A percentile compares a stretch with the other conserved stretches of the same genome.
These are phyloP conservation scores for Campoletis raptor DNA, from an alignment of 2,888 invertebrate species.

Conservation along the genomic window DNA sequence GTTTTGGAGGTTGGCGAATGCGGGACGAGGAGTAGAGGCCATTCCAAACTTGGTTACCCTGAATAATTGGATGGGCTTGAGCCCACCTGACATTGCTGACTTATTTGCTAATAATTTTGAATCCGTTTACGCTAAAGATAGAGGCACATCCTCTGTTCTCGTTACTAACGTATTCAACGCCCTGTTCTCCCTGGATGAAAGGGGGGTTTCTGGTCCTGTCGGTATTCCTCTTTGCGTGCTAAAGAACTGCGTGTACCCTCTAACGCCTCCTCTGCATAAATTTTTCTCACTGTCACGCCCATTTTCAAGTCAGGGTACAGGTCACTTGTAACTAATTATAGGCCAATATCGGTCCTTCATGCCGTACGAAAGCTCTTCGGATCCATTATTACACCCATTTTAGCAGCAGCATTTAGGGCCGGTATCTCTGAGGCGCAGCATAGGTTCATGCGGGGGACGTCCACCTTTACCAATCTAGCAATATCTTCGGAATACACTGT, in stretches of 20 bases:
- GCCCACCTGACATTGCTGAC: too few relatives aligned
- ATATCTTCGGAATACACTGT: not conserved
- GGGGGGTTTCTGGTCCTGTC: too few relatives aligned
- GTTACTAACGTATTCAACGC: not conserved
- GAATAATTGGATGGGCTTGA: too few relatives aligned
- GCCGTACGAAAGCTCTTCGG: conserved; percentile 31
- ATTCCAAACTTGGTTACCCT: too few relatives aligned
- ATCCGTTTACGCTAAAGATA: not conserved
- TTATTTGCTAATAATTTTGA: too few relatives aligned
- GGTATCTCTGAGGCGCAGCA: conserved; percentile 7
- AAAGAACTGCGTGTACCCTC: too few relatives aligned
- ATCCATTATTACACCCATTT: not conserved
- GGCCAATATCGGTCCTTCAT: conserved; percentile 22
- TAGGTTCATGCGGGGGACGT: conserved; percentile 21
- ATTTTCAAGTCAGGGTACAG: conserved; percentile 35
- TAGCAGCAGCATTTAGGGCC: not conserved
- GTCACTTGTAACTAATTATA: conserved; percentile 26
- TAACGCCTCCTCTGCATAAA: too few relatives aligned
- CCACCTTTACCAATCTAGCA: conserved; percentile 27
- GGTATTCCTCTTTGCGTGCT: too few relatives aligned
- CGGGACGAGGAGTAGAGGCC: too few relatives aligned
- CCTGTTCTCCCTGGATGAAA: not conserved
- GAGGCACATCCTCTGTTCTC: not conserved
- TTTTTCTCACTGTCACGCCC: conserved; percentile 9
- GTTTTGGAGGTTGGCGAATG: too few relatives aligned